These are phyloP conservation scores for Drosophila neotestacea DNA, from an alignment of 2,888 invertebrate genomes.

Conservation along the genomic window DNA sequence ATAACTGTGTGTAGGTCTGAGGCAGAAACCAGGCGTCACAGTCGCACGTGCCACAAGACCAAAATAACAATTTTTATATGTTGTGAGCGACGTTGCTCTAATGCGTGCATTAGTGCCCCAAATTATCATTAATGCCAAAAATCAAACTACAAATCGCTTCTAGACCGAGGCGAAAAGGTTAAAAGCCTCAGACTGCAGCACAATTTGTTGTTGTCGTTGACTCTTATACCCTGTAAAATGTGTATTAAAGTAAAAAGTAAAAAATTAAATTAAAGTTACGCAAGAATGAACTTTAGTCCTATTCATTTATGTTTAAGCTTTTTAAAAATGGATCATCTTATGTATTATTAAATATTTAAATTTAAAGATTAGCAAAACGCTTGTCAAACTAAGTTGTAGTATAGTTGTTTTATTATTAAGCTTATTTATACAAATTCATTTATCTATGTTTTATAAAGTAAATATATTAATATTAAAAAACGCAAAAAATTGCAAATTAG, in stretches of 20 bases:
- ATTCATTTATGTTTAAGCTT: too few relatives aligned
- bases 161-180: slow-evolving; percentile 61
- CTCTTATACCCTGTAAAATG: slow-evolving; percentile 29
- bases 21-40: slow-evolving; percentile 42
- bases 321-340: too few relatives aligned
- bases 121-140: slow-evolving; percentile 66
- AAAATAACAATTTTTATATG: slow-evolving; percentile 40
- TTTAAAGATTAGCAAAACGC: background rate
- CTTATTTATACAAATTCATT: too few relatives aligned
- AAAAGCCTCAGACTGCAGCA: slow-evolving; percentile 59
- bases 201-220: slow-evolving; percentile 3
- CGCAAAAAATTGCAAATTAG: too few relatives aligned
- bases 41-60: slow-evolving; percentile 64
- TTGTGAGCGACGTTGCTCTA: slow-evolving; percentile 42
- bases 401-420: too few relatives aligned
- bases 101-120: slow-evolving; percentile 62
- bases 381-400: background rate
- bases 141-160: slow-evolving; percentile 63
- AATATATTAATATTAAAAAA: too few relatives aligned
- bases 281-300: too few relatives aligned
- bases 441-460: too few relatives aligned
- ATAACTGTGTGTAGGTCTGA: slow-evolving; percentile 6
- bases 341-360: too few relatives aligned
- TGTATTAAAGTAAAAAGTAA: too few relatives aligned
- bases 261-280: background rate